Conservation (phyloP, 2,888 invertebrate genomes). For the Oscheius sp. region DNA sequence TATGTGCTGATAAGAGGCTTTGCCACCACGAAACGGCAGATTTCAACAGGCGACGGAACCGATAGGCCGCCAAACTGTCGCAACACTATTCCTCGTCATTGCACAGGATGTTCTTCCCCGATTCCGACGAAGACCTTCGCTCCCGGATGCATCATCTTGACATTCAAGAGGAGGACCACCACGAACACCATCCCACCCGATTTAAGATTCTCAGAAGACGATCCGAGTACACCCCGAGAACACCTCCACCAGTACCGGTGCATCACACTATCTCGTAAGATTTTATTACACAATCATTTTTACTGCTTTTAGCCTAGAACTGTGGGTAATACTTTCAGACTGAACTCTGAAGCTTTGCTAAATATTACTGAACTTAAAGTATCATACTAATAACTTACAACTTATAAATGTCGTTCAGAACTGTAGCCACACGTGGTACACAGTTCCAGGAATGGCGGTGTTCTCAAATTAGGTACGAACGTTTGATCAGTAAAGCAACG, state of each 20-base stretch:
- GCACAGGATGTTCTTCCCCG: no score
- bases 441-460: no score
- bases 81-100: conserved; percentile 13
- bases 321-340: no score
- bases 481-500: neutral
- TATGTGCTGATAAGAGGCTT: conserved; percentile 23
- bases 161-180: neutral
- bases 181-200: neutral
- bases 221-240: conserved; percentile 21
- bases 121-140: conserved; percentile 5
- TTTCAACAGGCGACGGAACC: conserved; percentile 20
- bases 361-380: no score
- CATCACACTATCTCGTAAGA: conserved; percentile 5
- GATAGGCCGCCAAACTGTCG: neutral
- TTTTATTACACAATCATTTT: neutral
- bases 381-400: no score
- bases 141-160: neutral
- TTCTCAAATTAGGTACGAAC: no score
- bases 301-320: no score
- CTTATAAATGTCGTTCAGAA: neutral
- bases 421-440: neutral
- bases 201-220: conserved; percentile 16
- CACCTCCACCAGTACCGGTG: neutral
- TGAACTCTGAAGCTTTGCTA: no score
- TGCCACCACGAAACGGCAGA: conserved; percentile 31